These are phyloP conservation scores for Anorthoa munda DNA, from an alignment of 2,888 invertebrate species.

Conservation along the genomic window DNA sequence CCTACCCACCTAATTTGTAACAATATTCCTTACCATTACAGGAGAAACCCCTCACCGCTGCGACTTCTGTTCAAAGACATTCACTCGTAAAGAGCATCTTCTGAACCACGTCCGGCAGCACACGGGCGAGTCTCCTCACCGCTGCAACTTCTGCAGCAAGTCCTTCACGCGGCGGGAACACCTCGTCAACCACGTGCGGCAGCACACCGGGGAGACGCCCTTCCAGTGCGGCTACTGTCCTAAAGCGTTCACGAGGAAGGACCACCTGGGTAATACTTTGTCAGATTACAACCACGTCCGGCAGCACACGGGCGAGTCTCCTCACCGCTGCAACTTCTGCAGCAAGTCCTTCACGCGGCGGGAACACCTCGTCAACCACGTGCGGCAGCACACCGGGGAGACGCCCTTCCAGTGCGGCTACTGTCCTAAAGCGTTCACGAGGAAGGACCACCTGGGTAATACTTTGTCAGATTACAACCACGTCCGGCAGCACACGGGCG, in stretches of 20 bases:
- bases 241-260: constrained; percentile 96
- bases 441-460: constrained; percentile 94
- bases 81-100: constrained; percentile 94
- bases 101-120: constrained; percentile 95
- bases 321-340: constrained; percentile 96
- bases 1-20: neutral
- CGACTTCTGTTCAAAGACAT: constrained; percentile 95
- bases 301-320: constrained; percentile 95
- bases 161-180: constrained; percentile 97
- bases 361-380: constrained; percentile 96
- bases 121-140: constrained; percentile 96
- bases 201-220: constrained; percentile 94
- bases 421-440: constrained; percentile 96
- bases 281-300: constrained; percentile 96
- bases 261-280: constrained; percentile 92
- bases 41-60: constrained; percentile 95
- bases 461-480: too few relatives aligned
- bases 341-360: constrained; percentile 96
- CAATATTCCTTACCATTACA: constrained; percentile 62
- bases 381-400: constrained; percentile 95
- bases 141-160: constrained; percentile 96
- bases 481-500: constrained; percentile 95
- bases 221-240: constrained; percentile 96
- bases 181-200: constrained; percentile 96
- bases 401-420: constrained; percentile 95